A percentile compares a stretch with the other conserved stretches of the same genome.
phyloP scores from a whole-genome alignment of 2,113 vertebrate genomes.

The Balaeniceps rex region DNA sequence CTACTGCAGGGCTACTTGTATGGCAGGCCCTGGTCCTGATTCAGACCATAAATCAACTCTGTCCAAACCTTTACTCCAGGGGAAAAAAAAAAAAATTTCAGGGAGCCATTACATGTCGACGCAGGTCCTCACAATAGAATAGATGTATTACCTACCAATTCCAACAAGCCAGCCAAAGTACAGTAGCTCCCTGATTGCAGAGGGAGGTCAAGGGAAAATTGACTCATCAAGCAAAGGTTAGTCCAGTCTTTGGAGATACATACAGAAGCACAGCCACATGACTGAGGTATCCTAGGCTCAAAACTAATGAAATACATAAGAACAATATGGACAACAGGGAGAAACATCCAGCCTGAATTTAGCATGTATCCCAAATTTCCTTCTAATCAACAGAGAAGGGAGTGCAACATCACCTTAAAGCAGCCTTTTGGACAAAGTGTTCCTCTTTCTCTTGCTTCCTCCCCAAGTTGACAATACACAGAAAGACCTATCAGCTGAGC shows the following conservation, averaged over 20 bases:
- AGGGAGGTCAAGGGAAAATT: not conserved
- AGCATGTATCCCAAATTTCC: not conserved
- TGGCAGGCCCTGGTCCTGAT: not conserved
- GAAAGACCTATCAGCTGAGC: not conserved
- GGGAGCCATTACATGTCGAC: not conserved
- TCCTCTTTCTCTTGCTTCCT: not conserved
- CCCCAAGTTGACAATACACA: not conserved
- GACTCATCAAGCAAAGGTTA: not conserved
- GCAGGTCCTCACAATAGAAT: not conserved
- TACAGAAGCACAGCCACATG: not conserved
- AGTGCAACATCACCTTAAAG: not conserved
- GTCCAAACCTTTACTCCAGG: not conserved
- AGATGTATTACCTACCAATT: not conserved
- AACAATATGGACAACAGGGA: not conserved
- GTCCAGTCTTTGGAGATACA: not conserved
- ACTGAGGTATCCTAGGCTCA: not conserved
- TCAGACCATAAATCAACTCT: not conserved
- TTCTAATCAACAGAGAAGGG: not conserved
- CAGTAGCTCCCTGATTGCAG: not conserved
- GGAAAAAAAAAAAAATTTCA: not conserved
- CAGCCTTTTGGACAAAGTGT: not conserved
- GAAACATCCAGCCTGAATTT: not conserved
- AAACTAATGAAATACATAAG: not conserved
- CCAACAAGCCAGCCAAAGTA: not conserved
- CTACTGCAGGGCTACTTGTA: not conserved